Evolutionary conservation across 2,888 invertebrate species (phyloP).

Genomic region (Hyppa rectilinea): DNA sequence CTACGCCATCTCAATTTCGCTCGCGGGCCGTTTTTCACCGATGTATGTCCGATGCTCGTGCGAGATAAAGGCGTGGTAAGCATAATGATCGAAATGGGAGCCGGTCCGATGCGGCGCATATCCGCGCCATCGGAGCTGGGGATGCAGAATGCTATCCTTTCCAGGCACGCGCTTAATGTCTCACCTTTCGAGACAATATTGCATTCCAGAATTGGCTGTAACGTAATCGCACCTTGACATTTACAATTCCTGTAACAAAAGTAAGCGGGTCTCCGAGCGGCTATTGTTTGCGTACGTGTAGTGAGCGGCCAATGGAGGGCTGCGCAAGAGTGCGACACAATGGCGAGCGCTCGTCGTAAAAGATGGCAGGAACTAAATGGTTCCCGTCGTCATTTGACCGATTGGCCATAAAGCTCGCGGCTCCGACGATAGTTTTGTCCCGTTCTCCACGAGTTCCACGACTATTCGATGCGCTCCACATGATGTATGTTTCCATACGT

Average conservation of each 20-base stretch:
- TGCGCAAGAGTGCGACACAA: constrained; percentile 73
- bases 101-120: constrained; percentile 68
- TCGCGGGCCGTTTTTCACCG: constrained; percentile 76
- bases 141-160: constrained; percentile 73
- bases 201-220: constrained; percentile 71
- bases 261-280: constrained; percentile 69
- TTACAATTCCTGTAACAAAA: constrained; percentile 72
- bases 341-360: constrained; percentile 78
- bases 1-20: constrained; percentile 77
- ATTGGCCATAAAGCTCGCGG: constrained; percentile 80
- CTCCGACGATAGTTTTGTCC: constrained; percentile 71
- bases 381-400: constrained; percentile 80
- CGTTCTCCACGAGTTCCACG: constrained; percentile 73
- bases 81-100: constrained; percentile 75
- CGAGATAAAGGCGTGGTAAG: constrained; percentile 71
- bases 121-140: constrained; percentile 68
- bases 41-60: constrained; percentile 72
- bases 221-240: constrained; percentile 71
- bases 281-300: constrained; percentile 74
- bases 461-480: constrained; percentile 74
- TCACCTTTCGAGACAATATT: constrained; percentile 71
- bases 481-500: constrained; percentile 77
- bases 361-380: constrained; percentile 85
- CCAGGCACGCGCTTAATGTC: constrained; percentile 66
- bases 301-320: constrained; percentile 56